Evolutionary conservation across 2,888 invertebrate genomes (phyloP).

Genomic region (Ditula angustiorana): DNA sequence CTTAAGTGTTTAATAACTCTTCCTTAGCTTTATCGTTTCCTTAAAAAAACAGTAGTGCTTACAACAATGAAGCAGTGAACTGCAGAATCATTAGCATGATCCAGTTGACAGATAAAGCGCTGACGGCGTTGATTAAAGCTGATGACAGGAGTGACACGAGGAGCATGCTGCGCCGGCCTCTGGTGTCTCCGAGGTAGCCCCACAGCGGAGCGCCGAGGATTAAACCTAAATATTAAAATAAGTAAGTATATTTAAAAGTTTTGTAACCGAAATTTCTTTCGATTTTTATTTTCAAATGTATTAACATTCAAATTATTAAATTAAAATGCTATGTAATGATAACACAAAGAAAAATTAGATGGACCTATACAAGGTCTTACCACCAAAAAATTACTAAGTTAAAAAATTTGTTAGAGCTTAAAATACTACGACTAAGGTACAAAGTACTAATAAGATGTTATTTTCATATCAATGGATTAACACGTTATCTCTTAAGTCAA

Average conservation of each 20-base stretch:
- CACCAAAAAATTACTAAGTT: too few species aligned
- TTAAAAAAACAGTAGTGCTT: conserved; percentile 46
- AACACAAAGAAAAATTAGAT: too few species aligned
- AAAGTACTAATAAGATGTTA: too few species aligned
- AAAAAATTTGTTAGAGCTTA: too few species aligned
- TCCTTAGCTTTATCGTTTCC: not conserved
- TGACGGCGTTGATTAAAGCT: conserved; percentile 60
- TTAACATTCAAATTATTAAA: too few species aligned
- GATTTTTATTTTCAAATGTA: too few species aligned
- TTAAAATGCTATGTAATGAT: too few species aligned
- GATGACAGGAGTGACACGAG: conserved; percentile 57
- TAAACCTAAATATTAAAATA: conserved; percentile 59
- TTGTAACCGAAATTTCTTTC: too few species aligned
- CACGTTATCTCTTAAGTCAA: not conserved
- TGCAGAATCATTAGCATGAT: conserved; percentile 70
- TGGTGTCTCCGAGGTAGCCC: conserved; percentile 72
- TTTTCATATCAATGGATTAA: not conserved
- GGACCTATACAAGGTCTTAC: too few species aligned
- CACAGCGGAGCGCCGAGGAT: conserved; percentile 64
- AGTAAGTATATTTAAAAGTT: too few species aligned
- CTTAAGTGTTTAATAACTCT: too few species aligned
- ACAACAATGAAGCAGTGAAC: conserved; percentile 66
- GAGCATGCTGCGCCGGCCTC: conserved; percentile 65
- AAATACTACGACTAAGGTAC: too few species aligned
- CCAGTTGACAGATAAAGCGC: conserved; percentile 74